Percentiles rank a stretch among this genome's conserved stretches.
Evolutionary conservation across 2,888 invertebrate species (phyloP).

Genomic region (Ditula angustiorana): DNA sequence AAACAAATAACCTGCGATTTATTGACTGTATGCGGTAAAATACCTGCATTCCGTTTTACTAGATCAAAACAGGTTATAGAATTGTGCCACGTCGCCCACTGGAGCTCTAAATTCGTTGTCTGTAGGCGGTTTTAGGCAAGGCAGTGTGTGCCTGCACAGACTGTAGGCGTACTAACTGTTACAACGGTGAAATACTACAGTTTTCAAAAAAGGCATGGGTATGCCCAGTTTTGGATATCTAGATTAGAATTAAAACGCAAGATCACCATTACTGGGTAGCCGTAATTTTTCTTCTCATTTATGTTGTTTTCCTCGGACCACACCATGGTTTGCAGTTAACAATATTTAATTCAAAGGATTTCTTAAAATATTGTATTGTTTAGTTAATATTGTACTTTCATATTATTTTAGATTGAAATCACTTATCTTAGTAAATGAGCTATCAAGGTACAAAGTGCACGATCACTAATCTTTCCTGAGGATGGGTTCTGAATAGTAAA

Average conservation of each 20-base stretch:
- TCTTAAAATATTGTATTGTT: too few species aligned
- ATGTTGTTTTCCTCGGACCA: too few species aligned
- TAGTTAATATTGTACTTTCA: too few species aligned
- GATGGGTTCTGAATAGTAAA: too few species aligned
- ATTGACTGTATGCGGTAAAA: conserved; percentile 22
- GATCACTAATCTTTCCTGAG: too few species aligned
- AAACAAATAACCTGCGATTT: conserved; percentile 9
- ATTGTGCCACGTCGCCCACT: conserved; percentile 40
- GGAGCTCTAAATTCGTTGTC: conserved; percentile 32
- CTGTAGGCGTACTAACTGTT: conserved; percentile 23
- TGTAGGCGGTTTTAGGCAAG: conserved; percentile 31
- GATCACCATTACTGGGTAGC: background rate
- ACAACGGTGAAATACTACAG: conserved; percentile 15
- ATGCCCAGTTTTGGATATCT: background rate
- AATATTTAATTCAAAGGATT: too few species aligned
- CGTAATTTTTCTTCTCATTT: too few species aligned
- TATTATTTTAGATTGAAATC: too few species aligned
- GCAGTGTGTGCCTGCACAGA: conserved; percentile 12
- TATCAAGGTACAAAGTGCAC: too few species aligned
- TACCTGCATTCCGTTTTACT: conserved; percentile 28
- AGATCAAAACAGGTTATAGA: conserved; percentile 40
- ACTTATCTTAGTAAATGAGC: too few species aligned
- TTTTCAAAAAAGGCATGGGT: background rate
- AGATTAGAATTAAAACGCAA: background rate
- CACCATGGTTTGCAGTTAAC: too few species aligned